Evolutionary conservation across 1,140 invertebrate genomes (phyloP).

Genomic region (Neelides sp.): DNA sequence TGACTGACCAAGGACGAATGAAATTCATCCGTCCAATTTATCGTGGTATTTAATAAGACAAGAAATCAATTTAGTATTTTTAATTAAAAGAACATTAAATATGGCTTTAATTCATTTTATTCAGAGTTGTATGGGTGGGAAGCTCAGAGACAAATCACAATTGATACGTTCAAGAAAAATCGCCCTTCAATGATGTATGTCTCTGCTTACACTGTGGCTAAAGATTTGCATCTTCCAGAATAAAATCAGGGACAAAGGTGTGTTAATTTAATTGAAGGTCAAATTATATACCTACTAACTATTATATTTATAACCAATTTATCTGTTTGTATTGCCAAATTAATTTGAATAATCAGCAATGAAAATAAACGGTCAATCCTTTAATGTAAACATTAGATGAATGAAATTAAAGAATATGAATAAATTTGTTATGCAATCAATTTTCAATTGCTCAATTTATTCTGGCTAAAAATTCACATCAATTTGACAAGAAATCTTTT

Average conservation of each 20-base stretch:
- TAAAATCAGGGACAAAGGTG: neutral
- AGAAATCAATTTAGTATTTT: neutral
- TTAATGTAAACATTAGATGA: no score
- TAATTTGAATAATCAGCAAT: no score
- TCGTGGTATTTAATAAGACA: slow-evolving; percentile 10
- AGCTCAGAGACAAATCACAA: slow-evolving; percentile 48
- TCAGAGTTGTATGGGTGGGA: slow-evolving; percentile 66
- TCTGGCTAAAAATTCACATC: no score
- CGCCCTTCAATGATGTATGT: slow-evolving; percentile 71
- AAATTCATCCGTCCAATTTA: slow-evolving; percentile 45
- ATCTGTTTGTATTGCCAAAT: no score
- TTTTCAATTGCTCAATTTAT: no score
- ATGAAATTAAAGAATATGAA: no score
- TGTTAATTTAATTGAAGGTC: neutral
- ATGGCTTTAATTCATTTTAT: slow-evolving; percentile 5
- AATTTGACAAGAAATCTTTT: no score
- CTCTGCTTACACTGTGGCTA: slow-evolving; percentile 53
- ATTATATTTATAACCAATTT: neutral
- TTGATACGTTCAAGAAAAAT: slow-evolving; percentile 57
- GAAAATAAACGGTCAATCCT: no score
- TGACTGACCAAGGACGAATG: slow-evolving; percentile 73
- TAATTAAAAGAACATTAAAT: neutral
- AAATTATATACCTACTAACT: neutral
- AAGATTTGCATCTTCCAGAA: slow-evolving; percentile 53
- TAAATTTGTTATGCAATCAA: no score